phyloP scores from a whole-genome alignment of 37 sponge, comb jelly and placozoan species.

The Theonella swinhoei region DNA sequence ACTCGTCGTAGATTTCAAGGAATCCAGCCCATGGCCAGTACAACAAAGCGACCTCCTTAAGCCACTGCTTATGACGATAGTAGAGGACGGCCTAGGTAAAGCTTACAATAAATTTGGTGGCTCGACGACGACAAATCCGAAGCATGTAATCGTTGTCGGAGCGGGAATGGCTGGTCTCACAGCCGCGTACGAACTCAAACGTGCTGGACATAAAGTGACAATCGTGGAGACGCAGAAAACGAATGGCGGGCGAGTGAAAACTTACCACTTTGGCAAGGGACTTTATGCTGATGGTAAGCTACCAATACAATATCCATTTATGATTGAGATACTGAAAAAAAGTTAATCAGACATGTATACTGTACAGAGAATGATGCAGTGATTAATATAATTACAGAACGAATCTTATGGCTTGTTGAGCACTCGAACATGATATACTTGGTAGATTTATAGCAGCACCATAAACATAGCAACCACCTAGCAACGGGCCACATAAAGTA shows the following conservation, averaged over 20 bases:
- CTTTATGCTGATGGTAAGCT: conserved; percentile 55
- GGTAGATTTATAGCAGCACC: no score
- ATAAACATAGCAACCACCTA: no score
- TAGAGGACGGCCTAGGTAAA: conserved; percentile 24
- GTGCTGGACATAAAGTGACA: conserved; percentile 58
- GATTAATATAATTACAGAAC: no score
- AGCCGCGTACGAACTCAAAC: conserved; percentile 56
- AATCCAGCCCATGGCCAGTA: not conserved
- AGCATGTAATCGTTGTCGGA: conserved; percentile 52
- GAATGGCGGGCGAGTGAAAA: conserved; percentile 62
- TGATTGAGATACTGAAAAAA: no score
- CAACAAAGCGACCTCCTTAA: conserved; percentile 54
- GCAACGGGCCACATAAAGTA: no score
- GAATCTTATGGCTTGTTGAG: no score
- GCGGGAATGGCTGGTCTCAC: conserved; percentile 59
- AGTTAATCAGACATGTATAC: no score
- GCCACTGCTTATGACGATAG: conserved; percentile 43
- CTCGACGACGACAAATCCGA: conserved; percentile 30
- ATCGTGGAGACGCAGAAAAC: conserved; percentile 56
- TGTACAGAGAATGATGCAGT: no score
- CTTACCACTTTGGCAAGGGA: conserved; percentile 39
- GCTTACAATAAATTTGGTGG: conserved; percentile 34
- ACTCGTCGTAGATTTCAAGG: not conserved
- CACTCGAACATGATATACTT: no score
- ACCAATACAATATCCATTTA: no score